Conservation (phyloP, 2,113 vertebrate species). For the Zeus faber region DNA sequence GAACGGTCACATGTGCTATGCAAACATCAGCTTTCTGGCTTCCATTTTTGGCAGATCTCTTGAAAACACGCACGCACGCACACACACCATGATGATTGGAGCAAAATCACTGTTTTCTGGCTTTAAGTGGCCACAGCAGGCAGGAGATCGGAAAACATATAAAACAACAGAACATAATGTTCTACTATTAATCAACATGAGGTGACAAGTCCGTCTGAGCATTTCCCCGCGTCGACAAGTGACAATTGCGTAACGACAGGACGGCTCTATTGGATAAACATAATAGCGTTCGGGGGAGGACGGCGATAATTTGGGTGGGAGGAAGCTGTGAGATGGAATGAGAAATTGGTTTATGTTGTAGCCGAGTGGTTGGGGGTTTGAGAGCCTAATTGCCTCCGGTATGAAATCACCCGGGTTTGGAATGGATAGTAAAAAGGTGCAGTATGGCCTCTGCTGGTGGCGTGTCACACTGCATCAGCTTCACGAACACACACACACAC, state of each 20-base stretch:
- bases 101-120: background rate
- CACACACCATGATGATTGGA: conserved; percentile 1
- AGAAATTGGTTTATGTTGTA: conserved; percentile 7
- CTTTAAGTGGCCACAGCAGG: conserved; percentile 35
- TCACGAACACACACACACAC: no score
- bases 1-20: no score
- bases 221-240: background rate
- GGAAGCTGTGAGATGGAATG: conserved; percentile 5
- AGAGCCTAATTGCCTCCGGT: conserved; percentile 47
- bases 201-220: conserved; percentile 21
- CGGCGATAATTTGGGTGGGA: conserved; percentile 17
- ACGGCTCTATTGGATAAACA: background rate
- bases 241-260: conserved; percentile 5
- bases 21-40: no score
- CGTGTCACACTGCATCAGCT: conserved; percentile 5
- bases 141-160: conserved; percentile 37
- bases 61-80: no score
- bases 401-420: conserved; percentile 23
- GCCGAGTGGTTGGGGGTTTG: conserved; percentile 12
- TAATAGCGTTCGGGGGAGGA: no score
- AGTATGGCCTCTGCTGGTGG: conserved; percentile 60
- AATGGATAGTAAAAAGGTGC: conserved; percentile 19
- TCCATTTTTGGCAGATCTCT: no score
- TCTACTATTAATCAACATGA: conserved; percentile 52
- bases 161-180: conserved; percentile 37